phyloP scores from a whole-genome alignment of 2,113 vertebrate species.

The Aspiorhynchus laticeps region DNA sequence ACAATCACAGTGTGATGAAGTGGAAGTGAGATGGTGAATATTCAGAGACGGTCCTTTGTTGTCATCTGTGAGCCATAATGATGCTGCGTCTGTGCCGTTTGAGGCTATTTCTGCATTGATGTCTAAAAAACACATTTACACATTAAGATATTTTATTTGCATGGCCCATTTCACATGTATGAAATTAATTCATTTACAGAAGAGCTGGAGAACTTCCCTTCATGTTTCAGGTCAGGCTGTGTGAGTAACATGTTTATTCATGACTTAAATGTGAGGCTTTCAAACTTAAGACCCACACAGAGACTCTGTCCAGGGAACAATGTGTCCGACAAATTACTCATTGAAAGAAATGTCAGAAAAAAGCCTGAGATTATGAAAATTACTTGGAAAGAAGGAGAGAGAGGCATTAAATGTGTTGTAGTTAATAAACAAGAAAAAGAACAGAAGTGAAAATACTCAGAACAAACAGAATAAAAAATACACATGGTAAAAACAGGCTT shows the following conservation, averaged over 20 bases:
- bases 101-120: slow-evolving; percentile 20
- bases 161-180: slow-evolving; percentile 18
- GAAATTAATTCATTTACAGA: slow-evolving; percentile 26
- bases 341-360: background rate
- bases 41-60: slow-evolving; percentile 25
- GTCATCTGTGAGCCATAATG: slow-evolving; percentile 14
- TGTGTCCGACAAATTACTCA: background rate
- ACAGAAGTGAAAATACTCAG: background rate
- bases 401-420: background rate
- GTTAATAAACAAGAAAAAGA: background rate
- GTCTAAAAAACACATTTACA: slow-evolving; percentile 36
- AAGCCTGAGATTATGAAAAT: background rate
- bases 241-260: slow-evolving; percentile 17
- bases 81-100: slow-evolving; percentile 9
- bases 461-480: background rate
- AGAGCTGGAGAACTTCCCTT: background rate
- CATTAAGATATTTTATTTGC: slow-evolving; percentile 28
- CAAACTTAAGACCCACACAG: background rate
- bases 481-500: background rate
- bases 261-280: background rate
- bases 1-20: background rate
- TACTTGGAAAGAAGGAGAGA: background rate
- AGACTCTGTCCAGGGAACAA: background rate
- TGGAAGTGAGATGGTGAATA: slow-evolving; percentile 29
- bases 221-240: background rate